A percentile compares a stretch with the other conserved stretches of the same genome.
phyloP scores from a whole-genome alignment of 23 tunicate species.

The Phallusia fumigata region DNA sequence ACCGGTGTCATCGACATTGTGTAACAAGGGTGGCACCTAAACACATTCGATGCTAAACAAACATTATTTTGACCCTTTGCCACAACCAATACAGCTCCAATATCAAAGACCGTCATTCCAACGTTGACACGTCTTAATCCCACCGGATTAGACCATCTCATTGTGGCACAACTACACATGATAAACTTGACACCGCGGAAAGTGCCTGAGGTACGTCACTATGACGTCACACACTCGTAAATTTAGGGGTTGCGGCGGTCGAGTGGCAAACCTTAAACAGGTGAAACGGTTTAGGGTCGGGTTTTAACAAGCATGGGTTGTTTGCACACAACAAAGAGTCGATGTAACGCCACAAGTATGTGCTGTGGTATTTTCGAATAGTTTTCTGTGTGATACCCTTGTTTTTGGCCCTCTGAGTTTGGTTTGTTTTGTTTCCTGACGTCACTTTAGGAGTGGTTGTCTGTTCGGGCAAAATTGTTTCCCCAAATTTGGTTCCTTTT shows the following conservation, averaged over 20 bases:
- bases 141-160: neutral
- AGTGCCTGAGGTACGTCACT: neutral
- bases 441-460: no score
- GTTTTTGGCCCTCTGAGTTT: neutral
- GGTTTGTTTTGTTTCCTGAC: no score
- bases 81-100: no score
- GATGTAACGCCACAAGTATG: neutral
- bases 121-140: neutral
- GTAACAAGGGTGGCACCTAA: no score
- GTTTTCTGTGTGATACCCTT: neutral
- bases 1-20: no score
- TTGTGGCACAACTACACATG: neutral
- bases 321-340: neutral
- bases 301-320: neutral
- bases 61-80: no score
- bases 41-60: no score
- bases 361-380: neutral
- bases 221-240: neutral
- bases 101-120: no score
- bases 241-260: neutral
- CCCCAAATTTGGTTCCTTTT: slow-evolving; percentile 1
- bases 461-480: no score
- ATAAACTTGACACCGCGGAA: slow-evolving; percentile 2
- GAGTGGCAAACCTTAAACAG: neutral
- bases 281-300: slow-evolving; percentile 3